Base-by-base conservation (phyloP, 2,888 invertebrate genomes). In the Dinocampus coccinellae region DNA sequence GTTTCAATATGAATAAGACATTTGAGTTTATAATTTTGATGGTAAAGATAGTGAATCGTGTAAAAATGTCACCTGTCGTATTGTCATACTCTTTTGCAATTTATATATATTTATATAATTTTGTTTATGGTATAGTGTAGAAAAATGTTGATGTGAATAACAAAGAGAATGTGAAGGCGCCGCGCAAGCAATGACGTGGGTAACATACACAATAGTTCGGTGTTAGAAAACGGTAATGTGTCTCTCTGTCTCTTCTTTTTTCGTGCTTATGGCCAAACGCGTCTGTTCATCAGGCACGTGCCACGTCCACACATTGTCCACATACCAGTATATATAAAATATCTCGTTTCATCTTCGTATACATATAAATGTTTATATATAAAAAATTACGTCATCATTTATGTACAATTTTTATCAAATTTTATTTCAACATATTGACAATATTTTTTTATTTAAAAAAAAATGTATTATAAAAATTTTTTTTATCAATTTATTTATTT, bases 281-380 rank as follows among this genome's bases (percentile, higher is more conserved):
- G 29, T 16, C 47, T 63, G 26, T 29, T 63, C 24, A 47, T 34
- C 39, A 39, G 63, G 63, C 63, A 63, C 63, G 63, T 63, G 63
- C 63, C 63, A 26, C 1, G 47, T 63, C 52, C 13, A 33, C 16
- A 47, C 24, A 47, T 63, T 47, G 42, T 63, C 63, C 63, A 63
- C 47, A 20, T 20, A 34, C 47, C 47, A 47, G 47, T 47, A 20
- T 47, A 47, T 47, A n/a, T 65, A 33, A 36, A 65, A 70, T 70
- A 70, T 70, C 70, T 70, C 58, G 65, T 70, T 70, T 65, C 70
- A 70, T 70, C 70, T 64, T 58, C 58, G 7, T 60, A 33, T 20
- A n/a, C 34, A n/a, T n/a, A 22, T 34, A 16, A 16, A 34, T 34
- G 34, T 20, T 47, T 47, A 16, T 22, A 26, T 16, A n/a, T n/a